Base-by-base conservation (phyloP, 2,113 vertebrate species). In the Lagopus leucura region DNA sequence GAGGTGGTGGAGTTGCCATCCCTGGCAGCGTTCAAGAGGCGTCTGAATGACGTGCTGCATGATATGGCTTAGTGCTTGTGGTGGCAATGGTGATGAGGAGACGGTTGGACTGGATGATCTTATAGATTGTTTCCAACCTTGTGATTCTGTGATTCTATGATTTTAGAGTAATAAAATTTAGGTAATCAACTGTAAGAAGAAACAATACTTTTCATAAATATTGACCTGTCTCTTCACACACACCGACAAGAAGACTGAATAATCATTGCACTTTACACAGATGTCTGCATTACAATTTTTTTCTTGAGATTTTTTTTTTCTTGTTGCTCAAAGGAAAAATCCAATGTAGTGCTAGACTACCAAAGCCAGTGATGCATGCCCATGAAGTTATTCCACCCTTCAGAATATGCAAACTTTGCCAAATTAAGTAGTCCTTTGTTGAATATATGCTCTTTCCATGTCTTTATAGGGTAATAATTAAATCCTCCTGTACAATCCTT, bases 341-440 rank as follows among this genome's bases (percentile, higher is more conserved):
- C 15, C 27, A n/a, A 2, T 2, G 2, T 15, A 42, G 12, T 11
- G 13, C 6, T 21, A 25, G 1, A 0, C 15, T 34, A 18, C 11
- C 24, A 25, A 77, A 89, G 74, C 3, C 20, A 3, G 40, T 27
- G 27, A 2, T 40, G 17, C 14, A 8, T 17, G 25, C 4, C 11
- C 1, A 1, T 24, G 54, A 32, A 10, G 21, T 32, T 69, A 25
- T 38, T 52, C 1, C 2, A 6, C 7, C 10, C 18, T 40, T 75
- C 42, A 38, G 24, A 55, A 89, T 54, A 78, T 10, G 17, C 30
- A 54, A 3, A 13, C 11, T 71, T 75, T 11, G 11, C 6, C 13
- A 25, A 54, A 15, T 11, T 30, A 6, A 16, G 20, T 11, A 20
- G 17, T 11, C 8, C 10, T n/a, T 58, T 21, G 20, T 58, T 5